Conservation (phyloP, 2,797 vertebrate species). For the Sebastes trivittatus region DNA sequence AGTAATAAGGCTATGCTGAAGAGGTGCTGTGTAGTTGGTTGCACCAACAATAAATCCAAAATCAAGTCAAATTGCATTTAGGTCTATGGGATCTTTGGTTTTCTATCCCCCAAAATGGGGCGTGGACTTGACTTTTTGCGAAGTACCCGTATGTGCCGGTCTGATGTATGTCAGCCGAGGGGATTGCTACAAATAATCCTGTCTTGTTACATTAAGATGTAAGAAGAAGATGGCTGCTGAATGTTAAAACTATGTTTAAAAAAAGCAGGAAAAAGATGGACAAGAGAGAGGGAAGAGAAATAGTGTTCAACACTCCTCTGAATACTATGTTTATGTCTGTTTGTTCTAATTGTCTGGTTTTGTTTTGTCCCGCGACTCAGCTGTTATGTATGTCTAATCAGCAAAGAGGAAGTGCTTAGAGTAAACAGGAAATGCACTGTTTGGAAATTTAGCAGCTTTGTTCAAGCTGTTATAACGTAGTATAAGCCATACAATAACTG, state of each 20-base stretch:
- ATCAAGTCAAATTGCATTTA: too few species aligned
- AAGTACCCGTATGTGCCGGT: too few species aligned
- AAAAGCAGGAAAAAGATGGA: neutral
- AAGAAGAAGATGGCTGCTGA: neutral
- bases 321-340: neutral
- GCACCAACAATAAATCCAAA: too few species aligned
- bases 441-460: slow-evolving; percentile 30
- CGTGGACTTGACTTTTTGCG: too few species aligned
- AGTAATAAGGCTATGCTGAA: too few species aligned
- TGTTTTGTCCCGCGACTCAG: neutral
- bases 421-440: slow-evolving; percentile 72
- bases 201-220: neutral
- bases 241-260: neutral
- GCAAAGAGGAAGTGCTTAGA: slow-evolving; percentile 50
- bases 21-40: too few species aligned
- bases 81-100: too few species aligned
- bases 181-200: neutral
- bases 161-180: too few species aligned
- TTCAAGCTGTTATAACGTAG: neutral
- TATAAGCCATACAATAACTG: neutral
- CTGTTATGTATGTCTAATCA: slow-evolving; percentile 52
- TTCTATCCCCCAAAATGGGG: too few species aligned
- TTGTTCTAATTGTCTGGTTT: neutral
- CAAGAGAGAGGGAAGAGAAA: accelerated
- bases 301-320: neutral